Evolutionary conservation across 1,140 invertebrate species (phyloP).

Genomic region (Ganaspis sp.): DNA sequence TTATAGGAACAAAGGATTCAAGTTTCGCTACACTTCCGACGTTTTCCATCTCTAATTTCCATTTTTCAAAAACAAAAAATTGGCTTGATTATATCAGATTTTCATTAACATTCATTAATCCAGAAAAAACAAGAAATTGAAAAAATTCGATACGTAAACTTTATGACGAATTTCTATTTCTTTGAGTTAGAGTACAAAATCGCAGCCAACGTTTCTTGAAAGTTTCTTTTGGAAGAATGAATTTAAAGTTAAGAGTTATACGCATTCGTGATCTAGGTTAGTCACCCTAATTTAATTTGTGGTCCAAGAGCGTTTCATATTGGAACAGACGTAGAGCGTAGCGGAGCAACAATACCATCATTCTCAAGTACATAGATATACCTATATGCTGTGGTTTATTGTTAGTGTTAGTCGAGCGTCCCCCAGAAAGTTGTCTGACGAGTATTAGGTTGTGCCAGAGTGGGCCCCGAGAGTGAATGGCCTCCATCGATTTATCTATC

Average conservation of each 20-base stretch:
- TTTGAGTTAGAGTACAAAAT: too few relatives aligned
- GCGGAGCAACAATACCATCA: background rate
- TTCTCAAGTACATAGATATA: background rate
- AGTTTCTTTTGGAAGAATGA: background rate
- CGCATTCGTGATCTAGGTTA: background rate
- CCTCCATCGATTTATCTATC: constrained; percentile 22
- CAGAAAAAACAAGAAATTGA: too few relatives aligned
- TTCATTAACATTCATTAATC: too few relatives aligned
- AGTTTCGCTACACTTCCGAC: background rate
- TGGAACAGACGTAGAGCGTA: background rate
- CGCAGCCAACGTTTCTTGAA: background rate
- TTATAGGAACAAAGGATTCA: background rate
- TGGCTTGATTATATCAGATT: background rate
- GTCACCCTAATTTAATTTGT: constrained; percentile 7
- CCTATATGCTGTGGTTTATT: background rate
- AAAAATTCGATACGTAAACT: too few relatives aligned
- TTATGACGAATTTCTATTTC: too few relatives aligned
- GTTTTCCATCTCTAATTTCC: background rate
- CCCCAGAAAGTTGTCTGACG: background rate
- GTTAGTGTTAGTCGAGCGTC: background rate
- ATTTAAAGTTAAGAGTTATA: background rate
- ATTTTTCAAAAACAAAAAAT: background rate
- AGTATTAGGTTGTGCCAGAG: background rate
- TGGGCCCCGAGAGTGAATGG: background rate
- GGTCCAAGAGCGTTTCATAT: background rate